These are phyloP conservation scores for Apamea monoglypha DNA, from an alignment of 2,888 invertebrate species.

Conservation along the genomic window DNA sequence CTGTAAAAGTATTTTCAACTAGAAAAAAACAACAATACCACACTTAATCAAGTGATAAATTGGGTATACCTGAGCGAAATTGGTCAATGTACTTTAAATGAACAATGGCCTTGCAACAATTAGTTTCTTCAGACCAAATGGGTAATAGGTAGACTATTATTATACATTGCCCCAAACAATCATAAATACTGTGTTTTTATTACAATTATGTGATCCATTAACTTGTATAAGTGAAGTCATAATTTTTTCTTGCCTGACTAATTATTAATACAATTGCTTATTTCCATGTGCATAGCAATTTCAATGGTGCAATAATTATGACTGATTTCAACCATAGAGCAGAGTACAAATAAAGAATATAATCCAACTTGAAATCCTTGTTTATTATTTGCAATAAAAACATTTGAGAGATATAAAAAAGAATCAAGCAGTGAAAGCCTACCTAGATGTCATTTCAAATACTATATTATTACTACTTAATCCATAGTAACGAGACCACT, in stretches of 20 bases:
- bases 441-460: slow-evolving; percentile 13
- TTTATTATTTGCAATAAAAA: not conserved
- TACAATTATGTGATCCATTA: not conserved
- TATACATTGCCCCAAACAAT: not conserved
- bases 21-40: not conserved
- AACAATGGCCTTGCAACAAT: slow-evolving; percentile 14
- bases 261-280: not conserved
- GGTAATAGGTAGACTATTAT: not conserved
- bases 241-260: slow-evolving; percentile 2
- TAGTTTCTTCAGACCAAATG: not conserved
- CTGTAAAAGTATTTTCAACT: not conserved
- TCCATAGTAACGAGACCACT: slow-evolving; percentile 17
- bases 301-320: not conserved
- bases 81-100: slow-evolving; percentile 14
- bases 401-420: slow-evolving; percentile 3
- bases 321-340: not conserved
- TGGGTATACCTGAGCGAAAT: not conserved
- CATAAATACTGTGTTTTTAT: slow-evolving; percentile 11
- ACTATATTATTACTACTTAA: not conserved
- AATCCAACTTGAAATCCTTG: not conserved
- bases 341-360: not conserved
- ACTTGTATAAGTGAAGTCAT: not conserved
- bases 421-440: slow-evolving; percentile 20
- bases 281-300: not conserved
- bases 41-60: slow-evolving; percentile 4